These are phyloP conservation scores for Eristalis tenax DNA, from an alignment of 2,888 invertebrate genomes.

Conservation along the genomic window DNA sequence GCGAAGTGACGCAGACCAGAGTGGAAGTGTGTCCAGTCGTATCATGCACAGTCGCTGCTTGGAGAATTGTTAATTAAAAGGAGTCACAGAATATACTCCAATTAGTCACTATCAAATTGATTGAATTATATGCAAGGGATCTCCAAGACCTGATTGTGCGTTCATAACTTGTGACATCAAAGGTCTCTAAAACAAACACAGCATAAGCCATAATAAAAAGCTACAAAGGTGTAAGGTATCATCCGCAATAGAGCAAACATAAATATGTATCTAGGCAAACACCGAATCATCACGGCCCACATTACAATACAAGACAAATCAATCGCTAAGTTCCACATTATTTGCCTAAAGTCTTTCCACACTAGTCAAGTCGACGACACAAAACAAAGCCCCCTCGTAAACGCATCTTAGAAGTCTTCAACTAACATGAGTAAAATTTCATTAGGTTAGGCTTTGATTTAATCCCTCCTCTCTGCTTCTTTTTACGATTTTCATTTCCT, in stretches of 20 bases:
- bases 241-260: not conserved
- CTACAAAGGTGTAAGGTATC: not conserved
- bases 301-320: not conserved
- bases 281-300: not conserved
- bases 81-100: not conserved
- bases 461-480: not conserved
- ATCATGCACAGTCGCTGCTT: no score
- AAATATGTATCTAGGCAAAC: not conserved
- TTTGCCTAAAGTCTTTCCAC: not conserved
- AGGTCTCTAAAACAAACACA: not conserved
- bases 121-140: not conserved
- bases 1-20: no score
- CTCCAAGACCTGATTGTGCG: not conserved
- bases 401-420: not conserved
- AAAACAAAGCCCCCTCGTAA: not conserved
- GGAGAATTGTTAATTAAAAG: not conserved
- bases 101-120: not conserved
- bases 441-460: not conserved
- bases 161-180: not conserved
- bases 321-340: not conserved
- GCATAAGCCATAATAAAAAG: not conserved
- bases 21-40: no score
- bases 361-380: not conserved
- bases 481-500: constrained; percentile 19
- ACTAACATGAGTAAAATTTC: not conserved